Conservation (phyloP, 1,140 invertebrate species). For the Teleopsis dalmanni region DNA sequence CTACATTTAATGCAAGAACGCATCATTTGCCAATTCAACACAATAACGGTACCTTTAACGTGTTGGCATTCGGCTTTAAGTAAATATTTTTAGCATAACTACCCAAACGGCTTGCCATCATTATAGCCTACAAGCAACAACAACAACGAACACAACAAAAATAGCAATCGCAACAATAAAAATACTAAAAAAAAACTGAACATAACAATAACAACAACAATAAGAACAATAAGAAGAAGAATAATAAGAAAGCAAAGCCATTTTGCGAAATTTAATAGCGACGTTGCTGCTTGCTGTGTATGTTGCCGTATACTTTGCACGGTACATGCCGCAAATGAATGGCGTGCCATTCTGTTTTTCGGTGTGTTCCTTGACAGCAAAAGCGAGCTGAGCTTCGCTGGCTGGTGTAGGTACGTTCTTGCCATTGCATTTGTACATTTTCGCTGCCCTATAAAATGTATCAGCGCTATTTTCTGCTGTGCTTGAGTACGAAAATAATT, state of each 20-base stretch:
- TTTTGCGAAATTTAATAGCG: constrained; percentile 7
- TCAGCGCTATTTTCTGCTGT: constrained; percentile 9
- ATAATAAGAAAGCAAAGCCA: not conserved
- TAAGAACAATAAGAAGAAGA: not conserved
- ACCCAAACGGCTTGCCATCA: too few relatives aligned
- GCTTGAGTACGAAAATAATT: constrained; percentile 32
- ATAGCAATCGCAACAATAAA: not conserved
- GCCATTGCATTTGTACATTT: not conserved
- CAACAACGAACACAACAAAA: not conserved
- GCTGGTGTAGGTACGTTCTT: too few relatives aligned
- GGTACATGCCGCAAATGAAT: constrained; percentile 21
- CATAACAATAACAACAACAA: not conserved
- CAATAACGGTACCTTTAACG: too few relatives aligned
- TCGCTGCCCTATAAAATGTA: not conserved
- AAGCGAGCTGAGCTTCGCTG: too few relatives aligned
- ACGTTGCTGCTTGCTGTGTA: too few relatives aligned
- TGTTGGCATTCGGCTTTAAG: too few relatives aligned
- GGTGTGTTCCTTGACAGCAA: too few relatives aligned
- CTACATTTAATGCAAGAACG: too few relatives aligned
- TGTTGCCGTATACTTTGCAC: too few relatives aligned
- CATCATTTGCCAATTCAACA: too few relatives aligned
- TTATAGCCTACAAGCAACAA: not conserved
- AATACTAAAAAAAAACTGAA: too few relatives aligned
- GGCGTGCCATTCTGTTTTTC: constrained; percentile 33
- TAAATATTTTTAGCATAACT: too few relatives aligned